phyloP scores from a whole-genome alignment of 2,888 invertebrate genomes.

The Phania funesta region DNA sequence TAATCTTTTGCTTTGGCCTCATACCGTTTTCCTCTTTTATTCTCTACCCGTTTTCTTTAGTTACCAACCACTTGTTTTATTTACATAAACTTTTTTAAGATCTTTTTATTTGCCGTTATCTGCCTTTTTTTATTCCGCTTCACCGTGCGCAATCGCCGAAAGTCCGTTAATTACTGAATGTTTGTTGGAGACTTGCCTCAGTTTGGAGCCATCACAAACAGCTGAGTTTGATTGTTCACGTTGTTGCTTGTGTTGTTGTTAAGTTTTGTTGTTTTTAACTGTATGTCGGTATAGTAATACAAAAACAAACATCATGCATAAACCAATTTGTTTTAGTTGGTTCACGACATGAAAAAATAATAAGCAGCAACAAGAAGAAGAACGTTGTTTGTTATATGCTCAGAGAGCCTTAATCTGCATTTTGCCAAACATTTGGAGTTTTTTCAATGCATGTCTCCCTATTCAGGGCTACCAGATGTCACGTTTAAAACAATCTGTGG shows the following conservation, averaged over 20 bases:
- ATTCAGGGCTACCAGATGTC: background rate
- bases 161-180: conserved; percentile 76
- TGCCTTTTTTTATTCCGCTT: conserved; percentile 43
- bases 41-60: conserved; percentile 58
- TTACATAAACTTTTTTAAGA: background rate
- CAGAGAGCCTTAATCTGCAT: conserved; percentile 46
- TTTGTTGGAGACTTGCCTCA: conserved; percentile 57
- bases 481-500: too few relatives aligned
- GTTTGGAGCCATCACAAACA: conserved; percentile 58
- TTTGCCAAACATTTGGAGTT: background rate
- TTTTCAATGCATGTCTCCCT: background rate
- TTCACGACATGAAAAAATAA: conserved; percentile 32
- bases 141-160: conserved; percentile 74
- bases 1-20: conserved; percentile 10
- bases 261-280: background rate
- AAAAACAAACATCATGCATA: conserved; percentile 33
- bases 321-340: conserved; percentile 46
- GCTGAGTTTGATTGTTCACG: conserved; percentile 45
- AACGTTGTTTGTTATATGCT: conserved; percentile 33
- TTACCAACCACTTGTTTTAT: conserved; percentile 35
- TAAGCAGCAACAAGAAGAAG: conserved; percentile 13
- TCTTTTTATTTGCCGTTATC: conserved; percentile 17
- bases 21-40: conserved; percentile 14
- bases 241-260: background rate
- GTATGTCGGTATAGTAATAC: conserved; percentile 12